Evolutionary conservation across 2,797 vertebrate genomes (phyloP).

Genomic region (Melanotaenia boesemani): DNA sequence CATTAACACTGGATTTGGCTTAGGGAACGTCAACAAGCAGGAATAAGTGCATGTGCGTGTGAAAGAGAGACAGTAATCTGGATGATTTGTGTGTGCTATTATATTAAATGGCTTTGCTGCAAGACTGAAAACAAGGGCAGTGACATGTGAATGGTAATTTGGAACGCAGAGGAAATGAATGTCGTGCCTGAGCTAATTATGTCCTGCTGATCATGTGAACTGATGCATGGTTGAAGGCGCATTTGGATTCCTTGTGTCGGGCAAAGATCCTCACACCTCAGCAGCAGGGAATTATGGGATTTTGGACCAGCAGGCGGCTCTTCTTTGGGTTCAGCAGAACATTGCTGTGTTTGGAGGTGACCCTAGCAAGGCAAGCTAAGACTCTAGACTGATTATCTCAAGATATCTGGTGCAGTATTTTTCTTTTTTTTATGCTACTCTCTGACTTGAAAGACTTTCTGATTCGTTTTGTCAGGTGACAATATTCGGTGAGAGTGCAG

Average conservation of each 20-base stretch:
- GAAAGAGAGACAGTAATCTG: constrained; percentile 3
- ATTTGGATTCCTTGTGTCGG: constrained; percentile 85
- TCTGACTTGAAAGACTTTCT: neutral
- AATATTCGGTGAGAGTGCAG: constrained; percentile 84
- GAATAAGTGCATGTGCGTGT: neutral
- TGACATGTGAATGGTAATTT: constrained; percentile 34
- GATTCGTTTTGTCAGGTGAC: constrained; percentile 72
- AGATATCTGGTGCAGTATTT: neutral
- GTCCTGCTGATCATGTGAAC: constrained; percentile 53
- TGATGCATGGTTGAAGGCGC: constrained; percentile 72
- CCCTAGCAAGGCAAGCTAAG: constrained; percentile 75
- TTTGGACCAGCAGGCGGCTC: constrained; percentile 84
- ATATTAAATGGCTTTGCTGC: constrained; percentile 24
- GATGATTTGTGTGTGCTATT: constrained; percentile 20
- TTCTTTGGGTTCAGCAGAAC: constrained; percentile 83
- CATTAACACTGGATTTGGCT: neutral
- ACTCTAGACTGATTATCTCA: neutral
- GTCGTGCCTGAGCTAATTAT: constrained; percentile 51
- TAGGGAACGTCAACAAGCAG: neutral
- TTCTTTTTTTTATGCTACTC: neutral
- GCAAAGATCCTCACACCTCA: constrained; percentile 72
- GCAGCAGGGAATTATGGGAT: constrained; percentile 84
- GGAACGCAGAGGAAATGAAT: constrained; percentile 44
- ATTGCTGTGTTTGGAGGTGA: constrained; percentile 83
- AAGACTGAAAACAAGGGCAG: constrained; percentile 19